Base-by-base conservation (phyloP, 1,140 invertebrate species). In the Carcinoscorpius rotundicauda region DNA sequence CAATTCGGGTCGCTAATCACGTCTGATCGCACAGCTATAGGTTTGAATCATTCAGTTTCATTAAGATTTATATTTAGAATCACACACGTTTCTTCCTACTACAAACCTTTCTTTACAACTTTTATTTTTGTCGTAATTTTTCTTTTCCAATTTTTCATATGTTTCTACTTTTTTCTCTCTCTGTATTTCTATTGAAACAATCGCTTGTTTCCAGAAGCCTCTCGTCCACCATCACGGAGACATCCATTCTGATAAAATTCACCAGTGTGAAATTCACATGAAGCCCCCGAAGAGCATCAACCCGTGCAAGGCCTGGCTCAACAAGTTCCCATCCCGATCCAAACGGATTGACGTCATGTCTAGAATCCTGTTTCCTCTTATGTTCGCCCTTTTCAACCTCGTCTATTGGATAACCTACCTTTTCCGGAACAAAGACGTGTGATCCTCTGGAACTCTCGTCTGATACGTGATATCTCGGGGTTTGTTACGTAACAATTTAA, bases 301-400 rank as follows among this genome's bases (percentile, higher is more conserved):
- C 81, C 92, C 89, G 83, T 93, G 91, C 81, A 84, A 86, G 76
- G 86, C 89, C 73, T 94, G 92, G 91, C 85, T 96, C 75, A 91
- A 90, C 78, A 93, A 93, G 82, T 94, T 91, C 79, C 87, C 88
- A 64, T 89, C 87, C 73, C 83, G 87, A 74, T 93, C 91, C 78
- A 95, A 95, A 84, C 82, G 91, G 75, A 96, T 96, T 78, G 92
- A 96, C 79, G 93, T 95, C 79, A 92, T 95, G 78, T 93, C 91
- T 67, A 81, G 92, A 76, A 91, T 93, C 79, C 88, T 89, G 74
- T 96, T 96, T 80, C 93, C 93, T 58, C 84, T 94, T 74, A 88
- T 93, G 63, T 96, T 96, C 80, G 90, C 91, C 68, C 82, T 95
- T 74, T 96, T 96, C 85, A 97, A 96, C 80, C 81, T 94, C 76